Evolutionary conservation across 2,888 invertebrate species (phyloP), one percentile per base, ranked within the genome.

Genomic region (Cheilosia variabilis): DNA sequence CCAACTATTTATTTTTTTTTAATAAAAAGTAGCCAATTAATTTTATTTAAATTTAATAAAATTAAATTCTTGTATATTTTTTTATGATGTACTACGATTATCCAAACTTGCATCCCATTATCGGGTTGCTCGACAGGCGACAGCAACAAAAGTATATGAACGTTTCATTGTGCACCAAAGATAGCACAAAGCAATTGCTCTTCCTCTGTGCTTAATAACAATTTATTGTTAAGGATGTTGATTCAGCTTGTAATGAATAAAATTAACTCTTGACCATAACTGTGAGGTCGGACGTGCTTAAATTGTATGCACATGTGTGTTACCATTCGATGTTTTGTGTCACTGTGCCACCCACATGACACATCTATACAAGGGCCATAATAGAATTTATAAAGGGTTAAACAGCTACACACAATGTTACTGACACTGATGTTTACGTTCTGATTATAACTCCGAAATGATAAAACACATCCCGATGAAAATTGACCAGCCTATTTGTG

Each of bases 201-300:
- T 52, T 55, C 34, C 7, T 24, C 57, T 34, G 27, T 24, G 63
- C 43, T 41, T 19, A 43, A 10, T 45, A 19, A 7, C 7, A 41
- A 63, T 22, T 63, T 63, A 75, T 68, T 80, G 41, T 24, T 2
- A 55, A 27, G 31, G 7, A 73, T 75, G 69, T 75, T 84, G 75
- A 45, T 63, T 69, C 41, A 58, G 65, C 17, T 31, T 41, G 2
- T 66, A 58, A 55, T 79, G 65, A 75, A 55, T 76, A 80, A 66
- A 71, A 71, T 76, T 43, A 80, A 19, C 71, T 62, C 79, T 79
- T 69, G 83, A 79, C 78, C 77, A 77, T 34, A 71, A 34, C 52
- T 43, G 34, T 17, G 37, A 24, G 41, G 34, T 6, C 27, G 65
- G 69, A 65, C 63, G 68, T 73, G 73, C 41, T 65, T 9, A 17